phyloP scores from a whole-genome alignment of 2,797 vertebrate species.

The Epinephelus awoara region DNA sequence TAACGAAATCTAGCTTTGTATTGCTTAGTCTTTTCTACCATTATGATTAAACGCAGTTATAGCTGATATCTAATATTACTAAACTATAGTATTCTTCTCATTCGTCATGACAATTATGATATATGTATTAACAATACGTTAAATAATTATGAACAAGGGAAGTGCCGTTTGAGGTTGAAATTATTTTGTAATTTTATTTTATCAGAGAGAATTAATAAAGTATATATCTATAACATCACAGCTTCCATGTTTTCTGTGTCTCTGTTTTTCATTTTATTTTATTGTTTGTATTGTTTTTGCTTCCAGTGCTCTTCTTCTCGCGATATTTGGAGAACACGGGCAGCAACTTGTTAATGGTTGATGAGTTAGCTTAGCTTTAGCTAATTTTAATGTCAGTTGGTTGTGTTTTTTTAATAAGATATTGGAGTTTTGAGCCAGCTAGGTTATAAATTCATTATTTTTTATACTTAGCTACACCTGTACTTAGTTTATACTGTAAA shows the following conservation, averaged over 20 bases:
- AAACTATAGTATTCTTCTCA: conserved; percentile 89
- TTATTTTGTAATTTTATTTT: conserved; percentile 94
- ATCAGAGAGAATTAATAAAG: conserved; percentile 92
- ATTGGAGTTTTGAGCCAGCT: not conserved
- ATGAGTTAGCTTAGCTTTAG: not conserved
- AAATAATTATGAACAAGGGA: conserved; percentile 86
- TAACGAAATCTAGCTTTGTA: conserved; percentile 89
- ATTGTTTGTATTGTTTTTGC: not conserved
- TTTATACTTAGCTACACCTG: no score
- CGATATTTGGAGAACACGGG: conserved; percentile 4
- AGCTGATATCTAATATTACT: conserved; percentile 88
- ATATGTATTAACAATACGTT: conserved; percentile 86
- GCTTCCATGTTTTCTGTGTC: conserved; percentile 64
- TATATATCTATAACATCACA: conserved; percentile 89
- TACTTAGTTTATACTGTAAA: not conserved
- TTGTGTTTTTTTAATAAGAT: no score
- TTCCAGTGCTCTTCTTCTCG: not conserved
- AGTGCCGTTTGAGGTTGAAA: conserved; percentile 89
- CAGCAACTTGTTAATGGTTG: no score
- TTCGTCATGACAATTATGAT: conserved; percentile 86
- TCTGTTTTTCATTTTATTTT: not conserved
- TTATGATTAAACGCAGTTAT: conserved; percentile 87
- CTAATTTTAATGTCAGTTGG: no score
- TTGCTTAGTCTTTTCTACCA: conserved; percentile 89
- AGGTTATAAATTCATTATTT: not conserved